phyloP scores from a whole-genome alignment of 2,797 vertebrate species.

The Pithecia hirsuta region DNA sequence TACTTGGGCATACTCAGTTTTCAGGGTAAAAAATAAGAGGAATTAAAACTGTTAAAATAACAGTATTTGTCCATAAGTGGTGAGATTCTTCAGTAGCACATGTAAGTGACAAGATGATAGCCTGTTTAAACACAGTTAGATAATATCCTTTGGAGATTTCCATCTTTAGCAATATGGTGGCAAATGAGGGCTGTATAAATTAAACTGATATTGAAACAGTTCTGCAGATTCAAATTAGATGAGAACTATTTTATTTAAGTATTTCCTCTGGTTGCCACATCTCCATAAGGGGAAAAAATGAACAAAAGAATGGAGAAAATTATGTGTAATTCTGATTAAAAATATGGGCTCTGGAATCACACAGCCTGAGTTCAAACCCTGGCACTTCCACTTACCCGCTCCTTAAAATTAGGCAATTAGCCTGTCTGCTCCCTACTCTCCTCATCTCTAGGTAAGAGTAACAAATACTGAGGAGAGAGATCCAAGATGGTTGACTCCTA shows the following conservation, averaged over 20 bases:
- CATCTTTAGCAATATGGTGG: conserved; percentile 40
- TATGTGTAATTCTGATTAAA: background rate
- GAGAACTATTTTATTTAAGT: conserved; percentile 45
- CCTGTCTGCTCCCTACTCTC: background rate
- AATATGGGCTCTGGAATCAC: background rate
- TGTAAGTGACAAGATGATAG: conserved; percentile 66
- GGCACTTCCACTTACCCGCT: background rate
- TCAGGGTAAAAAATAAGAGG: conserved; percentile 14
- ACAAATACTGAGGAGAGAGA: background rate
- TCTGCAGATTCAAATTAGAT: conserved; percentile 36
- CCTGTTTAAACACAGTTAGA: conserved; percentile 62
- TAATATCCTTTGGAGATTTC: conserved; percentile 46
- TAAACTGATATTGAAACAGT: conserved; percentile 30
- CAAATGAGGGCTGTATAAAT: conserved; percentile 41
- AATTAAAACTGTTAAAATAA: conserved; percentile 68
- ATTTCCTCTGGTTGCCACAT: conserved; percentile 18
- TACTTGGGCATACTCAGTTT: conserved; percentile 49
- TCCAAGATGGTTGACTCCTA: too few species aligned
- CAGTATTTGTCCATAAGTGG: conserved; percentile 65
- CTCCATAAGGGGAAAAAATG: background rate
- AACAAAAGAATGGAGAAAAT: background rate
- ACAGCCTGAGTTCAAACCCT: background rate
- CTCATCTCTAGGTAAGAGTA: background rate
- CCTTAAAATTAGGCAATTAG: background rate
- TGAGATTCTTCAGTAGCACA: conserved; percentile 54